phyloP scores from a whole-genome alignment of 1,140 invertebrate species.

The Zaprionus lachaisei region DNA sequence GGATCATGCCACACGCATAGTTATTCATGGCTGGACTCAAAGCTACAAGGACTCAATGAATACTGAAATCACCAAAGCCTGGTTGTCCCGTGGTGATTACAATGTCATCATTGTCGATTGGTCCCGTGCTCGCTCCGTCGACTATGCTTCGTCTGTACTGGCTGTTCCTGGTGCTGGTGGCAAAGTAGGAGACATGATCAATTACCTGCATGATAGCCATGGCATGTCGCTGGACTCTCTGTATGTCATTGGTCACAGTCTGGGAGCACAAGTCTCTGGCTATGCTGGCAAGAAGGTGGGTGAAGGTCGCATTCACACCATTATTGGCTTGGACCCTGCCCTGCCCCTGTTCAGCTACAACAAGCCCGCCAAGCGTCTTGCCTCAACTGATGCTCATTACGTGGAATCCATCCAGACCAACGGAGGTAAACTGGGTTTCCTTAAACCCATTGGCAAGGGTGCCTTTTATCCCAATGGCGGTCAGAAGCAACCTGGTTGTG shows the following conservation, averaged over 20 bases:
- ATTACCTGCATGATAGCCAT: conserved; percentile 53
- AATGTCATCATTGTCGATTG: conserved; percentile 87
- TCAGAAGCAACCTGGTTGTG: conserved; percentile 86
- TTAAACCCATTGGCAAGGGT: conserved; percentile 84
- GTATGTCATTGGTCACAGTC: conserved; percentile 67
- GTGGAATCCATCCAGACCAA: conserved; percentile 86
- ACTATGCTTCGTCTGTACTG: conserved; percentile 84
- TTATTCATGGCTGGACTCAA: conserved; percentile 75
- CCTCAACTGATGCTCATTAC: conserved; percentile 76
- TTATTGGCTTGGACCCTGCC: conserved; percentile 85
- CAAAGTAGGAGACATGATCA: conserved; percentile 68
- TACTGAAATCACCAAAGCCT: conserved; percentile 78
- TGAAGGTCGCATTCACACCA: conserved; percentile 55
- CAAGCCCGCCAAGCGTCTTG: conserved; percentile 76
- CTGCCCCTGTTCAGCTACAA: conserved; percentile 78
- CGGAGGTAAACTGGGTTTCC: conserved; percentile 85
- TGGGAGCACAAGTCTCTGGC: conserved; percentile 85
- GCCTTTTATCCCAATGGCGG: conserved; percentile 86
- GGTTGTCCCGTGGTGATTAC: conserved; percentile 84
- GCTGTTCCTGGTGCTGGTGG: conserved; percentile 85
- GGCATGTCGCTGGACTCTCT: conserved; percentile 62
- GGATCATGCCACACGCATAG: conserved; percentile 62
- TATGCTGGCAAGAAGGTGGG: conserved; percentile 85
- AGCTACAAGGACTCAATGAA: conserved; percentile 59
- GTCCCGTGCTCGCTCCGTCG: conserved; percentile 80